Base-by-base conservation (phyloP, 2,888 invertebrate species). In the Conus canariensis region DNA sequence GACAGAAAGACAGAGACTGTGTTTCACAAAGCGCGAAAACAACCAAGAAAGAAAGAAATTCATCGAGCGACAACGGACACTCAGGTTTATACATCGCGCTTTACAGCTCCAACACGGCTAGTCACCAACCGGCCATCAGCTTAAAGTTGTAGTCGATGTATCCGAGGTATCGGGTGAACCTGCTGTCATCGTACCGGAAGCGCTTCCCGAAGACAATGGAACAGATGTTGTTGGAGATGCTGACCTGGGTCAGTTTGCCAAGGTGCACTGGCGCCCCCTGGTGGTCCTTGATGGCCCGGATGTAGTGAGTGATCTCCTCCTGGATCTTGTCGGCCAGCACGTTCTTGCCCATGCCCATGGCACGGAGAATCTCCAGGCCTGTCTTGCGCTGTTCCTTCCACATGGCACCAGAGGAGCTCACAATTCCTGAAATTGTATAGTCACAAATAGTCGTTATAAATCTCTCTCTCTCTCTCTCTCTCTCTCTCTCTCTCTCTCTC, bases 151-250 rank as follows among this genome's bases (percentile, higher is more conserved):
- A 4, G 64, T 64, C 64, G 64, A 64, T 64, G 64, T 64, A 64
- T 64, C 64, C 64, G 12, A 91, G 30, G 25, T 89, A 87, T 12
- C 83, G 58, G 14, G 74, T 77, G 83, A 92, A 90, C 19, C 25
- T 85, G 5, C 90, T 90, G 70, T 92, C 91, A 25, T 89, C 87
- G 85, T 90, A 92, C 25, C 91, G 90, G 45, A 90, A 92, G 5
- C 92, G 88, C 77, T 90, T 67, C 12, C 92, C 92, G 45, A 91
- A 90, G n/a, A 89, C 88, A 58, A 92, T 90, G 25, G 91, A 89
- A 22, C 91, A 88, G 67, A 90, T 90, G 30, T 89, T 89, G 77
- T 90, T 89, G 87, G 89, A 90, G 25, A 90, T 70, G 80, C 87
- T 87, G n/a, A 82, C 67, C 74, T 83, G 45, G 10, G 90, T 90